Percentiles rank a stretch among this genome's conserved stretches.
These are phyloP conservation scores for Agrypnia vestita DNA, from an alignment of 1,140 invertebrate genomes.

Conservation along the genomic window DNA sequence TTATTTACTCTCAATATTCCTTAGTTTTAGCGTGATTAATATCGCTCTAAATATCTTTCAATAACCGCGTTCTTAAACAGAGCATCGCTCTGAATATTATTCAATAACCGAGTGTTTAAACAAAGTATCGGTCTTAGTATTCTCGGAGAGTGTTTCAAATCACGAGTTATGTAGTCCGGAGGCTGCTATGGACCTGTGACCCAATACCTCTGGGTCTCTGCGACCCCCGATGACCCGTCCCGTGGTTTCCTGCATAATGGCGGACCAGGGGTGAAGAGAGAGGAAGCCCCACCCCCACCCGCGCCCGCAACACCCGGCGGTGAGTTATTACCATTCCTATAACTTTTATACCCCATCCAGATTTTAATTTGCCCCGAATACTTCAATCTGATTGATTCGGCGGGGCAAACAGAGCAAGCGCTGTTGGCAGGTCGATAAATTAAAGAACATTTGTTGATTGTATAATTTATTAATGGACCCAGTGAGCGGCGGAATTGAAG, in stretches of 20 bases:
- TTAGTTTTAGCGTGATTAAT: too few species aligned
- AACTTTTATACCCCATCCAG: background rate
- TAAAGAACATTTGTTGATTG: too few species aligned
- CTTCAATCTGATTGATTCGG: slow-evolving; percentile 25
- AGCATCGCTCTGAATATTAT: too few species aligned
- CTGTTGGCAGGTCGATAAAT: slow-evolving; percentile 23
- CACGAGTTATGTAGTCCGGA: background rate
- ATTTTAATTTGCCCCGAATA: slow-evolving; percentile 5
- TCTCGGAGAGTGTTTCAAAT: background rate
- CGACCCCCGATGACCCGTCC: slow-evolving; percentile 24
- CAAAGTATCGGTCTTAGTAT: too few species aligned
- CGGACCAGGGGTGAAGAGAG: slow-evolving; percentile 15
- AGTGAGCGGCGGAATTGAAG: background rate
- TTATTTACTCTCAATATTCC: too few species aligned
- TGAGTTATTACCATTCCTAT: background rate
- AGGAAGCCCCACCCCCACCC: background rate
- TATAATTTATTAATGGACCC: background rate
- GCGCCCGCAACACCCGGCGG: background rate
- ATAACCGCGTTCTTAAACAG: too few species aligned
- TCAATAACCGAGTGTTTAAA: too few species aligned
- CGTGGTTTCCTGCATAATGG: slow-evolving; percentile 1
- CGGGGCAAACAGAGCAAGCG: background rate
- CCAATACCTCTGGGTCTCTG: slow-evolving; percentile 17
- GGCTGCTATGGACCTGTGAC: slow-evolving; percentile 14
- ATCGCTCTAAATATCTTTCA: too few species aligned